Percentiles rank a stretch among this genome's conserved stretches.
Conservation (phyloP, 2,113 vertebrate species). For the Charadrius vociferus region DNA sequence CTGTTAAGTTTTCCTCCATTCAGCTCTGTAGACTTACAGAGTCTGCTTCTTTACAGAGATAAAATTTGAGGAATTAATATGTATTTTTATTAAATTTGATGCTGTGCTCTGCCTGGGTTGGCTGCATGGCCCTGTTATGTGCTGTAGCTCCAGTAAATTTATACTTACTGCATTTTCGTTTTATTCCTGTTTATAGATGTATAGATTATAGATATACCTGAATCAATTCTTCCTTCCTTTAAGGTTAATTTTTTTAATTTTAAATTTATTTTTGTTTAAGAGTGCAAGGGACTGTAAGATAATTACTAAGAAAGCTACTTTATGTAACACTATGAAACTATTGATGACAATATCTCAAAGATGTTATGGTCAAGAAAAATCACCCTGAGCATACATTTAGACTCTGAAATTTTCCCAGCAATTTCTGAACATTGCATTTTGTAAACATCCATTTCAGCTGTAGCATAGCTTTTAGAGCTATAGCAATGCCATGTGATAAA, state of each 20-base stretch:
- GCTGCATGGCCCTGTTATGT: not conserved
- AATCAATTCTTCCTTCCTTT: not conserved
- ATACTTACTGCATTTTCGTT: not conserved
- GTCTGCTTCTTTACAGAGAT: not conserved
- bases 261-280: not conserved
- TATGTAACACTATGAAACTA: not conserved
- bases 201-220: too few species aligned
- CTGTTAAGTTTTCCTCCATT: not conserved
- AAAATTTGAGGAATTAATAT: slow-evolving; percentile 1
- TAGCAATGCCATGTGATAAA: not conserved
- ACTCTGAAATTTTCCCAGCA: not conserved
- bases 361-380: not conserved
- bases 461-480: not conserved
- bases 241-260: not conserved
- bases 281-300: not conserved
- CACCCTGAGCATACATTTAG: not conserved
- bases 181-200: not conserved
- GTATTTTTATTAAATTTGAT: not conserved
- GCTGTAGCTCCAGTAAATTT: not conserved
- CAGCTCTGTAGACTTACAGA: not conserved
- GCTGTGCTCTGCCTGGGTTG: not conserved
- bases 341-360: not conserved
- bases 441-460: not conserved
- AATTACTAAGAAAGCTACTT: not conserved
- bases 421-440: not conserved